Evolutionary conservation across 2,797 vertebrate genomes (phyloP).

Genomic region (Epinephelus awoara): DNA sequence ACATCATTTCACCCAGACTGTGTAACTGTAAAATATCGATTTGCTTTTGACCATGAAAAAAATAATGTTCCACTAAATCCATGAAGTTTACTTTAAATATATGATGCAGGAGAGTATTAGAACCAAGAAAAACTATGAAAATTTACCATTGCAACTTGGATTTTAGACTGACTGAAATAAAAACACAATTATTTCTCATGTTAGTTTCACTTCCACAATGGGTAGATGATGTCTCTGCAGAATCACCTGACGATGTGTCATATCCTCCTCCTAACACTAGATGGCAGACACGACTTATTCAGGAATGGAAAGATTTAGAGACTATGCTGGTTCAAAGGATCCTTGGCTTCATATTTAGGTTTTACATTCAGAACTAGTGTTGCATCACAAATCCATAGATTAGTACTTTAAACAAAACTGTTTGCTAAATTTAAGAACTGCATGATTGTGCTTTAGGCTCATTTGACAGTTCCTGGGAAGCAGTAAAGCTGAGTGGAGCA

Average conservation of each 20-base stretch:
- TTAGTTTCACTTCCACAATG: not conserved
- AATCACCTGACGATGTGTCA: not conserved
- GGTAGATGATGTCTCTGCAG: not conserved
- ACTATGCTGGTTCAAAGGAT: not conserved
- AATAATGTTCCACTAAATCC: no score
- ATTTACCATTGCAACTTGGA: no score
- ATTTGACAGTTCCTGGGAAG: not conserved
- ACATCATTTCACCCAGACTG: no score
- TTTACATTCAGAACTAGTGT: not conserved
- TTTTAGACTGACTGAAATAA: no score
- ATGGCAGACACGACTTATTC: constrained; percentile 53
- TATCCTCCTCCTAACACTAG: constrained; percentile 61
- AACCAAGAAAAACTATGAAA: no score
- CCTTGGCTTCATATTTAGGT: not conserved
- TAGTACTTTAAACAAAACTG: not conserved
- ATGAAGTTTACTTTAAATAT: no score
- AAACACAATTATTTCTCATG: no score
- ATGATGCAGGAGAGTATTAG: no score
- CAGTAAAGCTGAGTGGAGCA: not conserved
- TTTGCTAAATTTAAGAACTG: not conserved
- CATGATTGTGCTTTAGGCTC: not conserved
- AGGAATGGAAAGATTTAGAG: not conserved
- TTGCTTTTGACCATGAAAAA: no score
- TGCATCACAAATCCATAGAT: not conserved
- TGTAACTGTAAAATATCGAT: no score